Evolutionary conservation across 1,140 invertebrate genomes (phyloP).

Genomic region (Stenopsyche tienmushanensis): DNA sequence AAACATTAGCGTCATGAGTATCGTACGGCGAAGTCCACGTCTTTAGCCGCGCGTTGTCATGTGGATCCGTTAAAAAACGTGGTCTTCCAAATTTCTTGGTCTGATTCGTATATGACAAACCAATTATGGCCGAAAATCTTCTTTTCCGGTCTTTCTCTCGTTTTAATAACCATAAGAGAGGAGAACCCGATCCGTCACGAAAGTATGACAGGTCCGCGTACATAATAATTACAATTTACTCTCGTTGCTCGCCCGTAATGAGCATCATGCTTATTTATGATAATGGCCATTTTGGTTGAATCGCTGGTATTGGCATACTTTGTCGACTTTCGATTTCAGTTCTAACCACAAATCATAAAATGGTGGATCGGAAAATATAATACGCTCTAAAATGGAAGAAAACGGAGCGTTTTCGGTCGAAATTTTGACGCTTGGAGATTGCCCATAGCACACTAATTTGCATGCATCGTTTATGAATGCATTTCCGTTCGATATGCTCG

Average conservation of each 20-base stretch:
- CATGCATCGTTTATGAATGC: no score
- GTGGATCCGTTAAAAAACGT: conserved; percentile 5
- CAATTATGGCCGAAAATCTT: conserved; percentile 19
- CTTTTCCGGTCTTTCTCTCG: conserved; percentile 17
- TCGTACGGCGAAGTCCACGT: no score
- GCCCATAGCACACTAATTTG: no score
- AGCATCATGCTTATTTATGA: not conserved
- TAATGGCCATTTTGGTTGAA: not conserved
- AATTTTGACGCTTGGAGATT: no score
- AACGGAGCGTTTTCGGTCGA: no score
- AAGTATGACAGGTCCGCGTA: conserved; percentile 17
- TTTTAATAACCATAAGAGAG: conserved; percentile 3
- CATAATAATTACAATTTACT: conserved; percentile 6
- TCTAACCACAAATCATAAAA: not conserved
- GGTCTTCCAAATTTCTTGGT: conserved; percentile 27
- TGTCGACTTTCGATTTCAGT: not conserved
- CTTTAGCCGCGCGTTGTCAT: not conserved
- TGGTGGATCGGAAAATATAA: not conserved
- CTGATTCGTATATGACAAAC: conserved; percentile 26
- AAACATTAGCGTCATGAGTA: no score
- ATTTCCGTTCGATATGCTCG: no score
- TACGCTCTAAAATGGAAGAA: not conserved
- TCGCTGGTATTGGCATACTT: not conserved
- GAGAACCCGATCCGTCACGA: not conserved
- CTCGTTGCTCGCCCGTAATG: not conserved